Conservation (phyloP, 2,888 invertebrate genomes). For the Hymenopus coronatus region DNA sequence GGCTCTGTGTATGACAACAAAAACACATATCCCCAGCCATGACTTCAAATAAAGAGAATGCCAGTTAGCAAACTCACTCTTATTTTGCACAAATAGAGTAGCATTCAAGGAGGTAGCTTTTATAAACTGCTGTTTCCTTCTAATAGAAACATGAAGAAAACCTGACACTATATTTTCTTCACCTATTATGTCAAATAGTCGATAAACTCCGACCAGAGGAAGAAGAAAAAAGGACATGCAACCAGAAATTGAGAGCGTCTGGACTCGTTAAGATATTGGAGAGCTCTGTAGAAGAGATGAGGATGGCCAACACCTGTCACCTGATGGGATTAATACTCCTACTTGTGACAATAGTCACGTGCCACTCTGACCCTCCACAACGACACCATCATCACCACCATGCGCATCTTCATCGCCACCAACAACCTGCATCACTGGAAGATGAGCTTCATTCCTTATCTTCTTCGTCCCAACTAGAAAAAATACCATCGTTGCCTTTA, state of each 20-base stretch:
- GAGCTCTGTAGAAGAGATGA: neutral
- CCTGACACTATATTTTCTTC: neutral
- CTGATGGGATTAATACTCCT: neutral
- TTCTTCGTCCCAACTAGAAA: constrained; percentile 1
- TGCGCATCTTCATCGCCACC: neutral
- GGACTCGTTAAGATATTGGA: neutral
- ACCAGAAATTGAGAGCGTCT: neutral
- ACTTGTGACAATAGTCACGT: neutral
- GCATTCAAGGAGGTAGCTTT: neutral
- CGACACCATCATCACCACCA: neutral
- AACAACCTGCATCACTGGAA: neutral
- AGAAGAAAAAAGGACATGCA: neutral
- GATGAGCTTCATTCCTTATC: neutral
- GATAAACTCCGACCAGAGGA: neutral
- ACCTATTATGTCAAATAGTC: neutral
- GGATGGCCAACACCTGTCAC: neutral
- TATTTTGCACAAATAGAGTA: neutral
- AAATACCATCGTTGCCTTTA: constrained; percentile 10
- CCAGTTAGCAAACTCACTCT: neutral
- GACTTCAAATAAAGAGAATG: neutral
- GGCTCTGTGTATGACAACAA: neutral
- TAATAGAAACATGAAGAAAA: neutral
- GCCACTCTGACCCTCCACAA: neutral
- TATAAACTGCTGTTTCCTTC: neutral
- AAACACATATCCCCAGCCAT: neutral